Base-by-base conservation (phyloP, 2,888 invertebrate species). In the Chaetoderma sp. region DNA sequence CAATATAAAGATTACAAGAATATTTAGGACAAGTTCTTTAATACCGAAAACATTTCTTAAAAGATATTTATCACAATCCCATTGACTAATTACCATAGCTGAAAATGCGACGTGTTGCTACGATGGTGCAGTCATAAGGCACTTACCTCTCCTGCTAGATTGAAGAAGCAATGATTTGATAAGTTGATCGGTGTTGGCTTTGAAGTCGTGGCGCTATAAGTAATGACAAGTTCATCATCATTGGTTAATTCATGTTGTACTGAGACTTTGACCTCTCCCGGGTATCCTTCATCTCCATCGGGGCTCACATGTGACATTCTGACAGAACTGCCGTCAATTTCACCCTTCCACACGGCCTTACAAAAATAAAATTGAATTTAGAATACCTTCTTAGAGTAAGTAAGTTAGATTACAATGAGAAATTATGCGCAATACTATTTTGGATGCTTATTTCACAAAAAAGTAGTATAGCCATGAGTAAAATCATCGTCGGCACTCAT, bases 131-230 rank as follows among this genome's bases (percentile, higher is more conserved):
- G n/a, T n/a, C n/a, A n/a, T n/a, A n/a, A n/a, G n/a, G n/a, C n/a
- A n/a, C 78, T 87, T 80, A 92, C 92, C 87, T 96, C 94, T n/a
- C 96, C 96, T 54, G 92, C 94, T 44, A 98, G 89, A 87, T 98
- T 98, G 87, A 97, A 96, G 85, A 93, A 97, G 1, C 93, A 91
- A 81, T 96, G 93, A 85, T 93, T 94, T 52, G 95, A 95, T 62
- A 98, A 87, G 86, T 94, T 96, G 67, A 97, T 89, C 16, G 93
- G 91, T 0, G 96, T 96, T 0, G 93, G 90, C 81, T 93, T 93
- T 10, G 91, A 92, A 2, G 93, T 90, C 2, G 90, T 90, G 21
- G 94, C 94, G 71, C 89, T 90, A 89, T 93, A 94, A 67, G 91
- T 90, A 4, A 96, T 90, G 65, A 90, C 87, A 45, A 98, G 88